Evolutionary conservation across 2,888 invertebrate genomes (phyloP).

Genomic region (Gastrophysa polygoni): DNA sequence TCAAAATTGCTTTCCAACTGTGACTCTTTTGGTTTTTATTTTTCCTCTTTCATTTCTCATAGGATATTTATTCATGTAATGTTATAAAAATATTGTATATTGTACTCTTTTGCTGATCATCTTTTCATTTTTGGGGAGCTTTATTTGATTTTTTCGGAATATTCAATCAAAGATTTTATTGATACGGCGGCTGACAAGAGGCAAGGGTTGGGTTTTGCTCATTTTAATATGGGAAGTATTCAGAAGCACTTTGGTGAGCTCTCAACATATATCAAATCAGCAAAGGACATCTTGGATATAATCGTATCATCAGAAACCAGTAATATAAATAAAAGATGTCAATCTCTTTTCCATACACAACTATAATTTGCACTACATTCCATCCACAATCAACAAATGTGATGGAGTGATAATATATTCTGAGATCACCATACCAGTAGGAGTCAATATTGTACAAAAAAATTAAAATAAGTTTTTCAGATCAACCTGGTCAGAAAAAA

Average conservation of each 20-base stretch:
- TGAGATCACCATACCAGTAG: too few relatives aligned
- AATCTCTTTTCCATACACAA: too few relatives aligned
- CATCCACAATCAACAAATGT: constrained; percentile 7
- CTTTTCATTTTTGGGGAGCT: not conserved
- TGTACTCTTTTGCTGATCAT: not conserved
- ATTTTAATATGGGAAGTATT: constrained; percentile 11
- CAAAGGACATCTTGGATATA: constrained; percentile 5
- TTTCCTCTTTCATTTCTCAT: not conserved
- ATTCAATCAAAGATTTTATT: not conserved
- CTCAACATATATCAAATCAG: not conserved
- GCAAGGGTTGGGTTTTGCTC: constrained; percentile 2
- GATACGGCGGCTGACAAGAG: not conserved
- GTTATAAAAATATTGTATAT: not conserved
- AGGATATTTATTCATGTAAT: not conserved
- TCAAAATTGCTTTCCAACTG: not conserved
- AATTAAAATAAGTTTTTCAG: constrained; percentile 6
- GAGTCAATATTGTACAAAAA: not conserved
- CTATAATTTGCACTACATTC: constrained; percentile 3
- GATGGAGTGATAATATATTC: constrained; percentile 4
- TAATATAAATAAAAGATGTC: too few relatives aligned
- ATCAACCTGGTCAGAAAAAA: not conserved
- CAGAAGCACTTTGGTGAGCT: constrained; percentile 3
- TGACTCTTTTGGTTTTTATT: not conserved
- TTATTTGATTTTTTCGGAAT: not conserved
- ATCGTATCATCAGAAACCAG: constrained; percentile 8